Evolutionary conservation across 2,888 invertebrate genomes (phyloP).

Genomic region (Hirtodrosophila trivittata): DNA sequence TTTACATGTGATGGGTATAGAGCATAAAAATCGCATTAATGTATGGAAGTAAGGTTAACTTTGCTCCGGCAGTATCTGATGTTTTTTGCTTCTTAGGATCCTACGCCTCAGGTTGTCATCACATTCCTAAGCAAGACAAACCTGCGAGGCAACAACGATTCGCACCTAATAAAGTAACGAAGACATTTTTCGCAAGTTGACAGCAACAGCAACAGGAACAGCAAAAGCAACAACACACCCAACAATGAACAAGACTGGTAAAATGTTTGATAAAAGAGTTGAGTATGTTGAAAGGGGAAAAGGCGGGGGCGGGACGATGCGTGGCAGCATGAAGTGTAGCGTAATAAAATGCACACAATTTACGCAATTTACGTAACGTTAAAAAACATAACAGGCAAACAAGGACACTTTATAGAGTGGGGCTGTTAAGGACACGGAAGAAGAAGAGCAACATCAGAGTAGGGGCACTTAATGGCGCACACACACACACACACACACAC

Average conservation of each 20-base stretch:
- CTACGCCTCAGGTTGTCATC: neutral
- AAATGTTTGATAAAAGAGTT: slow-evolving; percentile 51
- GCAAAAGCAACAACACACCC: neutral
- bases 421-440: slow-evolving; percentile 4
- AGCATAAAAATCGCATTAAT: no score
- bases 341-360: slow-evolving; percentile 70
- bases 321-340: slow-evolving; percentile 48
- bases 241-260: slow-evolving; percentile 16
- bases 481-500: slow-evolving; percentile 20
- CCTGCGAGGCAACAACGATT: slow-evolving; percentile 23
- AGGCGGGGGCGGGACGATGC: slow-evolving; percentile 3
- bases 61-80: no score
- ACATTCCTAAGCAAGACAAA: neutral
- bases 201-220: slow-evolving; percentile 22
- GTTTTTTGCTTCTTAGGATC: neutral
- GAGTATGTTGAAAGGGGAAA: slow-evolving; percentile 16
- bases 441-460: slow-evolving; percentile 10
- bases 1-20: no score
- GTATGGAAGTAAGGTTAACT: no score
- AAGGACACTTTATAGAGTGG: slow-evolving; percentile 39
- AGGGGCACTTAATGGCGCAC: slow-evolving; percentile 37
- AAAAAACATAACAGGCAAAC: slow-evolving; percentile 66
- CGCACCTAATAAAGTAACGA: slow-evolving; percentile 53
- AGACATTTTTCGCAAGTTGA: slow-evolving; percentile 47
- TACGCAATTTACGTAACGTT: slow-evolving; percentile 67